Evolutionary conservation across 2,113 vertebrate genomes (phyloP).

Genomic region (Prolemur simus): DNA sequence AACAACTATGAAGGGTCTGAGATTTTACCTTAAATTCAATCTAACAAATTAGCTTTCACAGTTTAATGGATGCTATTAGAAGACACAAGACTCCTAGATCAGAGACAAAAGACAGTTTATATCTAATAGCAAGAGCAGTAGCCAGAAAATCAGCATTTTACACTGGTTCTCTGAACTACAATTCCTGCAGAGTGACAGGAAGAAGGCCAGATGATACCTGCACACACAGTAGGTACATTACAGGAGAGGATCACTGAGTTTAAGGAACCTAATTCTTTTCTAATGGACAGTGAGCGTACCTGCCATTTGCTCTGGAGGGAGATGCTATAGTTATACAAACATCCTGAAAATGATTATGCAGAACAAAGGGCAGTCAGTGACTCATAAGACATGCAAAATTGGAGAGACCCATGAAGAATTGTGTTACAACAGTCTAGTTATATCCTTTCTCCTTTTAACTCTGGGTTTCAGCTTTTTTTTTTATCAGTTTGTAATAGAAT

Average conservation of each 20-base stretch:
- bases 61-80: background rate
- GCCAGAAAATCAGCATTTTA: background rate
- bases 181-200: background rate
- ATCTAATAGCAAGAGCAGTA: slow-evolving; percentile 6
- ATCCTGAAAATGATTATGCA: background rate
- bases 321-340: background rate
- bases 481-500: background rate
- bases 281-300: background rate
- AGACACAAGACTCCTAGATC: background rate
- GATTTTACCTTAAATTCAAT: background rate
- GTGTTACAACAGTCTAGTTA: background rate
- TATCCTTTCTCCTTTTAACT: background rate
- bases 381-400: background rate
- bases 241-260: background rate
- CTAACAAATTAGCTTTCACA: slow-evolving; percentile 11
- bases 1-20: slow-evolving; percentile 25
- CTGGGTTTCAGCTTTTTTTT: background rate
- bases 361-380: background rate
- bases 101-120: background rate
- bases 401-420: background rate
- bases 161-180: background rate
- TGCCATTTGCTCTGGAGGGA: background rate
- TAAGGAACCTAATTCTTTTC: background rate
- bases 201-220: background rate
- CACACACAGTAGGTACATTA: background rate